Conservation (phyloP, 2,888 invertebrate genomes). For the Luperina nickerlii region DNA sequence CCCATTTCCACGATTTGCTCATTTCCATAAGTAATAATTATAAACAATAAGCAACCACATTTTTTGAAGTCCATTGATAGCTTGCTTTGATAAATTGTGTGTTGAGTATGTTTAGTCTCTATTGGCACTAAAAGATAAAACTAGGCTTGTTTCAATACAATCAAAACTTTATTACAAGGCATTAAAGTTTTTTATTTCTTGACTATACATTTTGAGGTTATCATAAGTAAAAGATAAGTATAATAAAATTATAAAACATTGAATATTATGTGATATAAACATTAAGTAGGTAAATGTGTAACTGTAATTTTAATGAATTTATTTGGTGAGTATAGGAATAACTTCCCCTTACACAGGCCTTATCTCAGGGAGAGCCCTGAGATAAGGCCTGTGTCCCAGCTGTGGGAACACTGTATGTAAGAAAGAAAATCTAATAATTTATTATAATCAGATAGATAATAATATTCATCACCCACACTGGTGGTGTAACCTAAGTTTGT, state of each 20-base stretch:
- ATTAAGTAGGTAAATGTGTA: background rate
- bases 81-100: conserved; percentile 4
- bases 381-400: background rate
- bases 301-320: background rate
- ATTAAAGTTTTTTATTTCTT: conserved; percentile 14
- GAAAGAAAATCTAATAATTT: background rate
- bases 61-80: background rate
- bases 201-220: conserved; percentile 42
- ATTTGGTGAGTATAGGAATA: background rate
- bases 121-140: conserved; percentile 12
- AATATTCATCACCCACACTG: background rate
- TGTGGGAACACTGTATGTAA: background rate
- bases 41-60: background rate
- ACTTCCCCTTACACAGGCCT: background rate
- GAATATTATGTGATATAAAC: background rate
- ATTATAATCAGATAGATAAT: background rate
- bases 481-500: background rate
- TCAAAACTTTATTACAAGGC: conserved; percentile 19
- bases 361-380: background rate
- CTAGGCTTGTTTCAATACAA: conserved; percentile 9
- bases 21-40: background rate
- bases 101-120: background rate
- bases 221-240: conserved; percentile 12
- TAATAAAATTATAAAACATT: background rate
- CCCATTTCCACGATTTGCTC: background rate